Percentiles rank a stretch among this genome's conserved stretches.
Conservation (phyloP, 2,888 invertebrate species). For the Nomada fabriciana region DNA sequence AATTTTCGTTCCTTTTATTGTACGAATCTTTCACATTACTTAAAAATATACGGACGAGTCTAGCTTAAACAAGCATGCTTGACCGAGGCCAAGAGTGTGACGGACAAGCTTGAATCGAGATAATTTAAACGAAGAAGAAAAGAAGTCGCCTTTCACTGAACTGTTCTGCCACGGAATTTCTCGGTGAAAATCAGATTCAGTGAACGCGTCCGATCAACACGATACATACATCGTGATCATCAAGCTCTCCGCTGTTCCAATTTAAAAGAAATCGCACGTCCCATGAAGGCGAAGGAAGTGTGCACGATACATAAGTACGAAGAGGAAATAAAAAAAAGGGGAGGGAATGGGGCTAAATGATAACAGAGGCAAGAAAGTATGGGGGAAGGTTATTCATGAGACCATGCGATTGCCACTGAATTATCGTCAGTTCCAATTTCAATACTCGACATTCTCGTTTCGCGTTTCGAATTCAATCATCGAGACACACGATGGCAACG, state of each 20-base stretch:
- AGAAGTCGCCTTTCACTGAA: constrained; percentile 15
- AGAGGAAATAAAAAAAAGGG: background rate
- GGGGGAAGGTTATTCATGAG: constrained; percentile 26
- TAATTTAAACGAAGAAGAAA: constrained; percentile 5
- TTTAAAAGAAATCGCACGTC: constrained; percentile 26
- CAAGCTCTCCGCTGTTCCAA: constrained; percentile 5
- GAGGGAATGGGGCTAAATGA: background rate
- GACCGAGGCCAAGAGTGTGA: constrained; percentile 53
- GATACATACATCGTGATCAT: constrained; percentile 13
- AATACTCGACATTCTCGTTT: background rate
- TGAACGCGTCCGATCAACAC: constrained; percentile 14
- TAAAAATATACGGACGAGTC: constrained; percentile 67
- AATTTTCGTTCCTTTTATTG: constrained; percentile 64
- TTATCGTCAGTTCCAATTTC: constrained; percentile 16
- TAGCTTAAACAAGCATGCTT: constrained; percentile 53
- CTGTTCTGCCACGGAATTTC: background rate
- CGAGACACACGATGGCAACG: background rate
- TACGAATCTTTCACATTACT: constrained; percentile 62
- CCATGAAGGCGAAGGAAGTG: constrained; percentile 14
- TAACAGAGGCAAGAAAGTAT: constrained; percentile 36
- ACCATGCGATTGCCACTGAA: constrained; percentile 28
- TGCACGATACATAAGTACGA: constrained; percentile 1
- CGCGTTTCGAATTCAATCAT: background rate
- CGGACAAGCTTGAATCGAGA: constrained; percentile 32
- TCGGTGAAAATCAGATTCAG: constrained; percentile 7